Base-by-base conservation (phyloP, 2,888 invertebrate genomes). In the Polydrusus tereticollis region DNA sequence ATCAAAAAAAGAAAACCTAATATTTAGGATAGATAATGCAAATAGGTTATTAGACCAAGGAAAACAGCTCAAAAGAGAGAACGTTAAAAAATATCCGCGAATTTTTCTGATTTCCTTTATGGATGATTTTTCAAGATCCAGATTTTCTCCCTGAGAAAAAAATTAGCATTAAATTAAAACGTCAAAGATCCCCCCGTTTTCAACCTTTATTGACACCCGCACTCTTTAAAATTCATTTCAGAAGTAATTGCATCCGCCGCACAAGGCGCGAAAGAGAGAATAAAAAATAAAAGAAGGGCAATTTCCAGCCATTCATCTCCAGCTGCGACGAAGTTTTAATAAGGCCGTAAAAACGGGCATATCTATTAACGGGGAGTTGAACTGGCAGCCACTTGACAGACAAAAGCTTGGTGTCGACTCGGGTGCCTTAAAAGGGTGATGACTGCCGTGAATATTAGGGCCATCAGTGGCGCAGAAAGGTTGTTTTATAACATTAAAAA, bases 211-310 rank as follows among this genome's bases (percentile, higher is more conserved):
- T 60, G 60, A 68, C 67, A 68, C 71, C 50, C 43, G 50, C 55
- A 20, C 63, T 62, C 60, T 72, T 67, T 63, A 72, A 72, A 72
- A 72, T 72, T 72, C 72, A 67, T 72, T 60, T 29, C 36, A 16
- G 38, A 52, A 50, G 72, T 72, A 72, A 72, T 72, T 72, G 72
- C 72, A 69, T 66, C 67, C 60, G 55, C 33, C 60, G 55, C 33
- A 67, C 21, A 45, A 18, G 29, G 38, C 38, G 52, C 36, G 60
- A 69, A 60, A 14, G 55, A 55, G 55, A 41, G 64, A 52, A 33
- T 33, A 55, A 36, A 58, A 41, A 62, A 45, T 29, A 38, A 50
- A 36, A 38, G 41, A 14, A 36, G 14, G 72, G 72, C 63, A 69
- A 69, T 69, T 64, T 64, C 41, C 52, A 69, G 55, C 62, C 62